These are phyloP conservation scores for Megalopta genalis DNA, from an alignment of 1,140 invertebrate species.

Conservation along the genomic window DNA sequence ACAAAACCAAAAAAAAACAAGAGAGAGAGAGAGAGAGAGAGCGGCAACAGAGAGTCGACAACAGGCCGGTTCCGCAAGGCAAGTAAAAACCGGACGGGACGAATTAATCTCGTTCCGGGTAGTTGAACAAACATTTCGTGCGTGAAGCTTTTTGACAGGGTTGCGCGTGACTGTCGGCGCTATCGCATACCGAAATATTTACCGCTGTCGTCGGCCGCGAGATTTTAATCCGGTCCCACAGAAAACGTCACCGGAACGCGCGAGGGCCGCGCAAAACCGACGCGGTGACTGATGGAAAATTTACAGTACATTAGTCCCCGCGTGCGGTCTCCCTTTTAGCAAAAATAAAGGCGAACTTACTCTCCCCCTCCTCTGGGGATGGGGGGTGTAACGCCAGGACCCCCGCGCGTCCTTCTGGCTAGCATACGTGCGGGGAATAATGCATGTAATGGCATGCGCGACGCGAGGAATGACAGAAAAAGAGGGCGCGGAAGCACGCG, in stretches of 20 bases:
- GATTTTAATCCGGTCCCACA: neutral
- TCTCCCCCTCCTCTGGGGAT: too few species aligned
- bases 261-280: neutral
- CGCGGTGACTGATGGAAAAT: constrained; percentile 1
- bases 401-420: constrained; percentile 27
- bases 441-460: constrained; percentile 31
- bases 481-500: neutral
- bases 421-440: constrained; percentile 37
- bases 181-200: neutral
- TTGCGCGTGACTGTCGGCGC: neutral
- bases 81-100: neutral
- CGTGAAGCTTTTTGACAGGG: neutral
- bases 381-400: constrained; percentile 43
- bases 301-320: constrained; percentile 18
- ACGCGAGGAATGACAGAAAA: constrained; percentile 1
- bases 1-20: too few species aligned
- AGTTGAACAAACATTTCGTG: neutral
- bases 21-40: too few species aligned
- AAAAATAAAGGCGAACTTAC: too few species aligned
- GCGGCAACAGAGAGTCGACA: too few species aligned
- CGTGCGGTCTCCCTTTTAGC: neutral
- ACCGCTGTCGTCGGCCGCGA: neutral
- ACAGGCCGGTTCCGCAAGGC: neutral
- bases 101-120: neutral
- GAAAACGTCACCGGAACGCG: neutral